Percentiles rank a stretch among this genome's conserved stretches.
phyloP scores from a whole-genome alignment of 2,797 vertebrate genomes.

The Psittacula derbiana region DNA sequence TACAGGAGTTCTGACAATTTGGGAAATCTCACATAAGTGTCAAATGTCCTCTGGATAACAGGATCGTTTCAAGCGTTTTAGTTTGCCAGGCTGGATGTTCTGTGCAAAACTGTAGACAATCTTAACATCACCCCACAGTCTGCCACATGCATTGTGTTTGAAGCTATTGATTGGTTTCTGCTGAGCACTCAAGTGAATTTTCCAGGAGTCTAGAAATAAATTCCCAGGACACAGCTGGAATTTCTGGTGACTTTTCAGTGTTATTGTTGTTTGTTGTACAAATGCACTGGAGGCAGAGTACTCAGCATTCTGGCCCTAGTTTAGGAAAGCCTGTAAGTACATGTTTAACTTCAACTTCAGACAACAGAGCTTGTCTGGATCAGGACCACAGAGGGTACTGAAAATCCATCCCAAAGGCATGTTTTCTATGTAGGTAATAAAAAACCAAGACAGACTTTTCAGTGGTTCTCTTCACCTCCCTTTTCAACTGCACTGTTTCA shows the following conservation, averaged over 20 bases:
- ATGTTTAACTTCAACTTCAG: background rate
- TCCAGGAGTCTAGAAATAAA: background rate
- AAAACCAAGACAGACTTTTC: background rate
- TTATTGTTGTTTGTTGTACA: background rate
- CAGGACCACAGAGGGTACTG: background rate
- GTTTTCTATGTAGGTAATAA: background rate
- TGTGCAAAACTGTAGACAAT: background rate
- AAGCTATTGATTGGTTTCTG: background rate
- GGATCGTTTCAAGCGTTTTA: background rate
- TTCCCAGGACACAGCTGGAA: background rate
- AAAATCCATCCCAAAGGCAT: background rate
- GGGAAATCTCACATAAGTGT: background rate
- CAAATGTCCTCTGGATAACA: background rate
- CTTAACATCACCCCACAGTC: background rate
- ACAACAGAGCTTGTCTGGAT: background rate
- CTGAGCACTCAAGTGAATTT: background rate
- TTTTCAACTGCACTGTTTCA: background rate
- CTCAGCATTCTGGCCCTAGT: background rate
- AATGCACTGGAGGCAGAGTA: fast-evolving
- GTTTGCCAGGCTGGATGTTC: background rate
- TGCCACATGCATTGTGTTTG: background rate
- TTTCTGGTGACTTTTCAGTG: background rate
- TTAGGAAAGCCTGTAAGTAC: fast-evolving
- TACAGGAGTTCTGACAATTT: background rate
- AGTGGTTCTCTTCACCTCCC: background rate